These are phyloP conservation scores for Stegastes partitus DNA, from an alignment of 2,113 vertebrate species.

Conservation along the genomic window DNA sequence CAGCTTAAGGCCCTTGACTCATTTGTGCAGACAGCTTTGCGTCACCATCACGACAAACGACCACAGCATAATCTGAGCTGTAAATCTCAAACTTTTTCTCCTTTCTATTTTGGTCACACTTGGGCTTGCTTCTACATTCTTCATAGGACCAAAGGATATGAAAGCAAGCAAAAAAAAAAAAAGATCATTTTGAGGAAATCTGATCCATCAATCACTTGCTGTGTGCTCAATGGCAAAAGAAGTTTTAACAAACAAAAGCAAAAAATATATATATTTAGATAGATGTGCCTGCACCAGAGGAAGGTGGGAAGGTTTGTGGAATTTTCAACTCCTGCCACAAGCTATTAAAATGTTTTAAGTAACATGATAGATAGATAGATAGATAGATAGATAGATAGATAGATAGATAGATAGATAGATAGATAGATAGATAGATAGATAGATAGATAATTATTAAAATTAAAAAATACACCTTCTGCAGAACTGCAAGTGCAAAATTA, in stretches of 20 bases:
- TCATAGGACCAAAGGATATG: conserved; percentile 35
- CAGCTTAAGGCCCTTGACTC: conserved; percentile 42
- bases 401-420: conserved; percentile 23
- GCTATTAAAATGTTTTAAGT: neutral
- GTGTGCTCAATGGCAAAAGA: neutral
- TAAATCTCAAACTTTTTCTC: conserved; percentile 31
- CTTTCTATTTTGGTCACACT: conserved; percentile 29
- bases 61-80: conserved; percentile 34
- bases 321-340: neutral
- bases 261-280: neutral
- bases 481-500: neutral
- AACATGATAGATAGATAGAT: conserved; percentile 33
- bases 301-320: neutral
- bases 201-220: neutral
- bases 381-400: conserved; percentile 39
- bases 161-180: conserved; percentile 29
- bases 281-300: neutral
- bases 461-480: neutral
- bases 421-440: conserved; percentile 17
- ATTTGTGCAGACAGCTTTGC: conserved; percentile 22
- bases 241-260: neutral
- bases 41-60: conserved; percentile 13
- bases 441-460: neutral
- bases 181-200: conserved; percentile 34
- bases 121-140: conserved; percentile 53